Base-by-base conservation (phyloP, 2,888 invertebrate genomes). In the Melinaea marsaeus region DNA sequence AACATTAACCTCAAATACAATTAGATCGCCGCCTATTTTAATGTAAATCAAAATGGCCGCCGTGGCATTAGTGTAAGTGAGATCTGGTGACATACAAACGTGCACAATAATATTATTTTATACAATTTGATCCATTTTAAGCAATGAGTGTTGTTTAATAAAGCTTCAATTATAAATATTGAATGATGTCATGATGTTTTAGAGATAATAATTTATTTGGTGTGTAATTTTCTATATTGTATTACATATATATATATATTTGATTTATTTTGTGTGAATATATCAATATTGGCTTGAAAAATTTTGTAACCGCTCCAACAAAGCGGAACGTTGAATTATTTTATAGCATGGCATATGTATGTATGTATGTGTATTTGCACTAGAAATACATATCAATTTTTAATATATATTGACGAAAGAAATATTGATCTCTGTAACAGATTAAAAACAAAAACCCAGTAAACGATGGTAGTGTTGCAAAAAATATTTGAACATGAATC, bases 381-480 rank as follows among this genome's bases (percentile, higher is more conserved):
- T 77, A 68, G 75, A 75, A 79, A 83, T 83, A 87, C 88, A 88
- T 88, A 87, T 88, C 87, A 88, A 81, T 78, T 77, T 75, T 77
- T 75, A 66, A 79, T 80, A 80, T 81, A 83, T 80, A 22, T 79
- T 76, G 75, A 76, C 77, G 73, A 75, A 68, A 22, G 71, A 76
- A 79, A 75, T 72, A 79, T 81, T 83, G 84, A 85, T 85, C 84
- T 86, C 84, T 79, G 75, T 75, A 72, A 73, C 71, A 71, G 72
- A 70, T 57, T 61, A 59, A 64, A 57, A 51, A 60, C 42, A 34
- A 55, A n/a, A 37, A 37, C 55, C 48, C 54, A 60, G n/a, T 48
- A 45, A 42, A 79, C 77, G 79, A 80, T 79, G 83, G 83, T 82
- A 81, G 78, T 79, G 78, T 77, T 48, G 57, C 22, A 22, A 22